Evolutionary conservation across 2,113 vertebrate species (phyloP).

Genomic region (Panthera tigris): DNA sequence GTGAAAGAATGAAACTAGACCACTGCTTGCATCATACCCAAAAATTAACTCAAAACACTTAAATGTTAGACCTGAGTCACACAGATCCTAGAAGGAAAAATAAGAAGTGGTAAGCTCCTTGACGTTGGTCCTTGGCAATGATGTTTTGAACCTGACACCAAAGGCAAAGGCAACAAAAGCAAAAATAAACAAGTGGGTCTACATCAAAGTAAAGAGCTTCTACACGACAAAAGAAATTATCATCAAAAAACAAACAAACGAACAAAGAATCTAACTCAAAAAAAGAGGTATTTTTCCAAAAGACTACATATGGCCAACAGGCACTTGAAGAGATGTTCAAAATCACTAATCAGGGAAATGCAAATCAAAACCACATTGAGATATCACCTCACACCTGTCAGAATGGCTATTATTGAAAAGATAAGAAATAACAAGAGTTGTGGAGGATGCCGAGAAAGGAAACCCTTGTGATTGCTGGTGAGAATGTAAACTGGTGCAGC

Average conservation of each 20-base stretch:
- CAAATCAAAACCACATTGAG: background rate
- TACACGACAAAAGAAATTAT: background rate
- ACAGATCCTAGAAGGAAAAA: background rate
- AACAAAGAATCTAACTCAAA: background rate
- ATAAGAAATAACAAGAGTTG: background rate
- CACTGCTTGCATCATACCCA: background rate
- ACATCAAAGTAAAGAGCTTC: background rate
- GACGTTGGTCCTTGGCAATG: background rate
- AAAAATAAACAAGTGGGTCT: background rate
- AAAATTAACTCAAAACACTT: background rate
- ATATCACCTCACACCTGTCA: background rate
- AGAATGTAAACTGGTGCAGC: background rate
- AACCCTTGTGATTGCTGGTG: background rate
- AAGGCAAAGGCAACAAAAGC: background rate
- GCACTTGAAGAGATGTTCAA: background rate
- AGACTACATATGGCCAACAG: background rate
- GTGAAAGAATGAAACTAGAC: background rate
- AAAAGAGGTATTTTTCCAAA: background rate
- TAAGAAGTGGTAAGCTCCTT: background rate
- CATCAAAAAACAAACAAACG: background rate
- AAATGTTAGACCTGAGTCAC: background rate
- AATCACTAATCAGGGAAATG: background rate
- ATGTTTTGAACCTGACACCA: background rate
- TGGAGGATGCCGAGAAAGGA: background rate
- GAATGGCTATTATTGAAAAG: background rate